A percentile compares a stretch with the other conserved stretches of the same genome.
phyloP scores from a whole-genome alignment of 2,888 invertebrate species.

The Protophormia terraenovae region DNA sequence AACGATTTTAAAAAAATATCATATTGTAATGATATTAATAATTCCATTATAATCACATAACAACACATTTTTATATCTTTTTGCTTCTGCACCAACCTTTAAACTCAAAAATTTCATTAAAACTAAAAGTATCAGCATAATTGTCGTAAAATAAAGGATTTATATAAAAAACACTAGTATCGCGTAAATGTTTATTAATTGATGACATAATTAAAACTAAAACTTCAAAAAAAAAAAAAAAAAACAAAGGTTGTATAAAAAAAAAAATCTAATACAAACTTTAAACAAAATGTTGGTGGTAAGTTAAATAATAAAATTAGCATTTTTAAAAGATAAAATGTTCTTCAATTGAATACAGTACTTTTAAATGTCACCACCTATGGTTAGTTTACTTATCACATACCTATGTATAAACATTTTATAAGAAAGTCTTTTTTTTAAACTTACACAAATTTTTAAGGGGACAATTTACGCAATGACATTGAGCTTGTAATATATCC shows the following conservation, averaged over 20 bases:
- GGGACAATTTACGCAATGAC: constrained; percentile 78
- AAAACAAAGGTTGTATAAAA: background rate
- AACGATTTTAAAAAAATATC: background rate
- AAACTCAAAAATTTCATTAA: constrained; percentile 75
- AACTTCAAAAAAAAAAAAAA: constrained; percentile 18
- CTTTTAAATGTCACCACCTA: background rate
- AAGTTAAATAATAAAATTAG: constrained; percentile 46
- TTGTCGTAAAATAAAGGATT: constrained; percentile 58
- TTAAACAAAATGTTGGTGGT: constrained; percentile 19
- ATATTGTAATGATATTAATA: background rate
- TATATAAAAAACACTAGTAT: constrained; percentile 54
- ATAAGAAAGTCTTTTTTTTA: background rate
- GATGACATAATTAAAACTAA: constrained; percentile 59
- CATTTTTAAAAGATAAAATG: constrained; percentile 57
- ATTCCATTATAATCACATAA: background rate
- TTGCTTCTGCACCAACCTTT: constrained; percentile 69
- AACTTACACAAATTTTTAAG: constrained; percentile 78
- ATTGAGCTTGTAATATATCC: constrained; percentile 71
- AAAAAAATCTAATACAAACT: background rate
- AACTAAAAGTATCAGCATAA: constrained; percentile 65
- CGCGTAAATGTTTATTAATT: constrained; percentile 51
- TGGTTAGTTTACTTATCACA: too few relatives aligned
- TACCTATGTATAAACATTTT: too few relatives aligned
- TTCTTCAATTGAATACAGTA: background rate
- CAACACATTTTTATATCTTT: too few relatives aligned